Evolutionary conservation across 2,888 invertebrate species (phyloP).

Genomic region (Apamea monoglypha): DNA sequence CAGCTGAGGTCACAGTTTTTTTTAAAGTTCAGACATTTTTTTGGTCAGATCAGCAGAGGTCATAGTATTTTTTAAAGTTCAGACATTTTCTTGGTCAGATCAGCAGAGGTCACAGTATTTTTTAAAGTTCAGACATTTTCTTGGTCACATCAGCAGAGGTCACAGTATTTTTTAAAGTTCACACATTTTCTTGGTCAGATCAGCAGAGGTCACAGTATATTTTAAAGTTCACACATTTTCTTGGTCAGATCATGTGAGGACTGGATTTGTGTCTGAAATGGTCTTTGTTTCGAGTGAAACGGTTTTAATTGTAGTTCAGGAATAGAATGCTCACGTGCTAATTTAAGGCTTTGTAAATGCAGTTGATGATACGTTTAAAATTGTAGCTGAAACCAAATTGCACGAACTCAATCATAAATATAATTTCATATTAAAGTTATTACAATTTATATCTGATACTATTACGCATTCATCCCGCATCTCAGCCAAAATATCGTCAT

Average conservation of each 20-base stretch:
- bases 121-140: too few relatives aligned
- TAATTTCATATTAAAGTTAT: too few relatives aligned
- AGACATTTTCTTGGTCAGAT: too few relatives aligned
- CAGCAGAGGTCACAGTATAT: too few relatives aligned
- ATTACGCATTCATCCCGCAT: constrained; percentile 17
- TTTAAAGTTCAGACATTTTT: too few relatives aligned
- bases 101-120: too few relatives aligned
- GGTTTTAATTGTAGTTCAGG: too few relatives aligned
- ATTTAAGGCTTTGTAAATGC: background rate
- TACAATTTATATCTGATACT: background rate
- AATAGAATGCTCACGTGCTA: background rate
- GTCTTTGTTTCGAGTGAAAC: background rate
- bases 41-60: too few relatives aligned
- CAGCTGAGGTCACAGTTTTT: too few relatives aligned
- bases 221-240: too few relatives aligned
- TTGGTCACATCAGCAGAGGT: background rate
- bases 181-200: background rate
- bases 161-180: too few relatives aligned
- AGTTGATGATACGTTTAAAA: background rate
- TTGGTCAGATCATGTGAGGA: background rate
- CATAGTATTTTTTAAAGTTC: too few relatives aligned
- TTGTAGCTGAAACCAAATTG: background rate
- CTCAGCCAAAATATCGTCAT: constrained; percentile 28
- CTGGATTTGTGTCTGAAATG: background rate
- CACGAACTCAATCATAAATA: background rate